phyloP scores from a whole-genome alignment of 1,140 invertebrate genomes.

The Leptonema lineaticorne region DNA sequence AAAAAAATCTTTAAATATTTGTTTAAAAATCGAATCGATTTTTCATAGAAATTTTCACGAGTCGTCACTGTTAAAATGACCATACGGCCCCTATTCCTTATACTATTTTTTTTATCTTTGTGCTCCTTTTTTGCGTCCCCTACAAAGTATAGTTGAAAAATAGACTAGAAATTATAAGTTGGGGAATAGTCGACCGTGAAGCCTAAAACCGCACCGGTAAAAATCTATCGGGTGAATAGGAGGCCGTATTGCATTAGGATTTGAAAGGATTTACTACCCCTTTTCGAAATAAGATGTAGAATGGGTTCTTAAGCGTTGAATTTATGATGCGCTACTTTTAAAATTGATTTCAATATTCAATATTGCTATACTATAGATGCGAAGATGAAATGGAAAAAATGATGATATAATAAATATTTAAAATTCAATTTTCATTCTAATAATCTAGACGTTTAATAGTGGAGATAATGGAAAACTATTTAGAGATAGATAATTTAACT shows the following conservation, averaged over 20 bases:
- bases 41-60: no score
- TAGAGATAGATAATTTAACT: no score
- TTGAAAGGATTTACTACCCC: slow-evolving; percentile 16
- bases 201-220: slow-evolving; percentile 11
- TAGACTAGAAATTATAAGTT: slow-evolving; percentile 5
- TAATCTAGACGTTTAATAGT: no score
- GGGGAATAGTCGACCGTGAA: slow-evolving; percentile 16
- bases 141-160: slow-evolving; percentile 17
- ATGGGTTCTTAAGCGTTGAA: neutral
- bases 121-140: no score
- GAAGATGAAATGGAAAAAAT: no score
- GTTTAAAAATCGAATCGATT: no score
- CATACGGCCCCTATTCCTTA: slow-evolving; percentile 1
- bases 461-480: no score
- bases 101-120: neutral
- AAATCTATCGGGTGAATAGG: slow-evolving; percentile 9
- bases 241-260: slow-evolving; percentile 12
- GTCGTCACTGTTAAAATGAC: neutral
- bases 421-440: no score
- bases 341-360: neutral
- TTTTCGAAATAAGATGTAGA: neutral
- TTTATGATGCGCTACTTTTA: neutral
- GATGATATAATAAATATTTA: no score
- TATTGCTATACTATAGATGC: no score
- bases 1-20: no score